Evolutionary conservation across 2,888 invertebrate species (phyloP).

Genomic region (Harpagoxenus sublaevis): DNA sequence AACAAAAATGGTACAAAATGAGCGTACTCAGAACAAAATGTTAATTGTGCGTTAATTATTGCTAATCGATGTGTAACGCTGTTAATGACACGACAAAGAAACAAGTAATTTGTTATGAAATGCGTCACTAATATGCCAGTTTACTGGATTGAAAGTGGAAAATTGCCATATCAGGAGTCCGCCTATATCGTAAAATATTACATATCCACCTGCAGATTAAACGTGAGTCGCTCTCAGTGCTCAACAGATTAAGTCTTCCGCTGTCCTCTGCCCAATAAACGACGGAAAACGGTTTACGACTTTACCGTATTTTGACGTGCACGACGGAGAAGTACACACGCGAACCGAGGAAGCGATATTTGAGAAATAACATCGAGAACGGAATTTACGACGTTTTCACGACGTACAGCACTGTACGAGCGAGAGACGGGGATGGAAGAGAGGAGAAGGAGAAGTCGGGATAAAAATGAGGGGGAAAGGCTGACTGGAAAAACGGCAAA

Average conservation of each 20-base stretch:
- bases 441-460: slow-evolving; percentile 6
- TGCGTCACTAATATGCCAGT: background rate
- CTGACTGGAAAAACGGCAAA: slow-evolving; percentile 56
- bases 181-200: slow-evolving; percentile 7
- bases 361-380: slow-evolving; percentile 57
- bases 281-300: slow-evolving; percentile 49
- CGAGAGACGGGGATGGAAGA: background rate
- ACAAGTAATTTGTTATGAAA: background rate
- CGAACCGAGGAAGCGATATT: slow-evolving; percentile 49
- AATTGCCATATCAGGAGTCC: background rate
- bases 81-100: slow-evolving; percentile 9
- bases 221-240: background rate
- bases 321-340: slow-evolving; percentile 28
- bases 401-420: slow-evolving; percentile 10
- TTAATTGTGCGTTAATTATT: slow-evolving; percentile 46
- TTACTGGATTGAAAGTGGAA: background rate
- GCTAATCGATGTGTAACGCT: slow-evolving; percentile 7
- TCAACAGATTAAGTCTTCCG: slow-evolving; percentile 33
- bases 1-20: background rate
- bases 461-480: slow-evolving; percentile 49
- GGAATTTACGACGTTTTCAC: slow-evolving; percentile 57
- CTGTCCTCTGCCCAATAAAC: slow-evolving; percentile 34
- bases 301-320: slow-evolving; percentile 50
- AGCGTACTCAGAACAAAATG: slow-evolving; percentile 11
- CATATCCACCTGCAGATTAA: slow-evolving; percentile 27